These are phyloP conservation scores for Bovichtus diacanthus DNA, from an alignment of 2,797 vertebrate genomes.

Conservation along the genomic window DNA sequence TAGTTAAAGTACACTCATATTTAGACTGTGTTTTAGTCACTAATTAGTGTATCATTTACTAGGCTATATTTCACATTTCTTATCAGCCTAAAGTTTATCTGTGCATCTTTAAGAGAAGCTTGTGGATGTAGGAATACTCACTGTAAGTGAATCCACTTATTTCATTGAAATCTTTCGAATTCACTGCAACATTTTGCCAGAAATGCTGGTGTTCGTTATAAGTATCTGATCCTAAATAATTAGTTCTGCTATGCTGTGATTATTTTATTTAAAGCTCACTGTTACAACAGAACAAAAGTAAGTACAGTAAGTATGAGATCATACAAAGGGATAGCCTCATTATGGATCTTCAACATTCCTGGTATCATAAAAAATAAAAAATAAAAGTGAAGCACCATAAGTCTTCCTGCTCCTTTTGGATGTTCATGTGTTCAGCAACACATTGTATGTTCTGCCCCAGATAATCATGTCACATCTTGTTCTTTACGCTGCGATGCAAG, in stretches of 20 bases:
- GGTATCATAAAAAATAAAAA: conserved; percentile 12
- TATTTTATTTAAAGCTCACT: background rate
- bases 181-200: background rate
- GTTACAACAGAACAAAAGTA: background rate
- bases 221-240: background rate
- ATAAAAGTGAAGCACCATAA: conserved; percentile 13
- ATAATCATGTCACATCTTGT: conserved; percentile 50
- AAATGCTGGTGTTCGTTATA: background rate
- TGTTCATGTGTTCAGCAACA: conserved; percentile 31
- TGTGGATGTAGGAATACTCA: background rate
- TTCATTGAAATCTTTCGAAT: background rate
- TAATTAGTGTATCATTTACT: no score
- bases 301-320: background rate
- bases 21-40: background rate
- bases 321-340: background rate
- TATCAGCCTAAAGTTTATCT: background rate
- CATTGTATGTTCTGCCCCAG: conserved; percentile 50
- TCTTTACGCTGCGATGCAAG: conserved; percentile 40
- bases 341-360: conserved; percentile 12
- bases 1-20: background rate
- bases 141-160: background rate
- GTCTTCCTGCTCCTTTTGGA: no score
- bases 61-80: background rate
- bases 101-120: background rate
- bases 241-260: background rate